Evolutionary conservation across 2,888 invertebrate genomes (phyloP), one percentile per base, ranked within the genome.

Genomic region (Oscheius sp.): DNA sequence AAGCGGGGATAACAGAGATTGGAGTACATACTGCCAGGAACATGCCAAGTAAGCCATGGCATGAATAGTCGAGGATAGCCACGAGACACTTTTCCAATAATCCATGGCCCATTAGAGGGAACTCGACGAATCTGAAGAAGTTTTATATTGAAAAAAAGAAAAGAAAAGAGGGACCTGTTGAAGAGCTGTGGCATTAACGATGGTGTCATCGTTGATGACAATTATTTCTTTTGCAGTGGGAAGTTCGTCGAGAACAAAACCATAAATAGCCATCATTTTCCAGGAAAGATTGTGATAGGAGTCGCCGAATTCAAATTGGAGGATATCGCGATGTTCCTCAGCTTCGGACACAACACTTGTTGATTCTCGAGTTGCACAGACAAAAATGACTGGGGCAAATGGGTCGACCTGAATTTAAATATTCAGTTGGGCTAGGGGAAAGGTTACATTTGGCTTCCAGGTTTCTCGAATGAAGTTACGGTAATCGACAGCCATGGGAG

Each of bases 201-300:
- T 85, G 34, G 83, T 84, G 70, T 85, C 85, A 50, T 86, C 82
- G 70, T 82, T 82, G 42, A 78, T 75, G 37, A 81, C 80, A 23
- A 82, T 74, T 45, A 82, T 78, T 67, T 81, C 75, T n/a, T 76
- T 70, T 20, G 77, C 72, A 1, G 71, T 67, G 2, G 75, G 75
- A 17, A 76, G 61, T 45, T 76, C 75, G n/a, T 68, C 65, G 34
- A 82, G 68, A n/a, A 82, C 77, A 48, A 78, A 82, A 12, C 81
- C 75, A 61, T 86, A 85, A 33, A 82, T 85, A 3, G 80, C 73
- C 79, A 84, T 86, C 85, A 85, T 85, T 70, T 85, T 85, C 75
- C 80, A 76, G n/a, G 83, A 83, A 15, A 85, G 71, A 58, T 82
- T 83, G 31, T 79, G 79, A 58, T 85, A 85, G 0, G 85, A 83